phyloP scores from a whole-genome alignment of 35 echinoderm and acorn worm species.

The Ptychodera flava region DNA sequence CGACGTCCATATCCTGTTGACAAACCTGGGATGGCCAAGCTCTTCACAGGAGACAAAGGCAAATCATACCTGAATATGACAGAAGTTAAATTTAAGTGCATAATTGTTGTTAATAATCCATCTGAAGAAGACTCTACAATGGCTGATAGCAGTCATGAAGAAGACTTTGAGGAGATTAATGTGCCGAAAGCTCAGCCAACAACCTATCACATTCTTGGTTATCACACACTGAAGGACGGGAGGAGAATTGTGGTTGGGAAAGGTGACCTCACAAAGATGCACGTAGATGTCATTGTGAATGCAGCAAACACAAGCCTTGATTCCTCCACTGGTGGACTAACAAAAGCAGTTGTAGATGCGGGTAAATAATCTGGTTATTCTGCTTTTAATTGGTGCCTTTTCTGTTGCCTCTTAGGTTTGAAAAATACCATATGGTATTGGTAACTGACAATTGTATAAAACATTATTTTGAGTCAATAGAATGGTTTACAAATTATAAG shows the following conservation, averaged over 20 bases:
- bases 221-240: not conserved
- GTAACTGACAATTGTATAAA: no score
- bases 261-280: conserved; percentile 30
- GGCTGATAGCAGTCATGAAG: not conserved
- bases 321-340: conserved; percentile 28
- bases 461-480: no score
- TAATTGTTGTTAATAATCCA: conserved; percentile 8
- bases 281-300: conserved; percentile 44
- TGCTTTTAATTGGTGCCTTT: no score
- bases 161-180: not conserved
- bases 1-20: conserved; percentile 18
- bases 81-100: conserved; percentile 13
- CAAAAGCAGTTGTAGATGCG: conserved; percentile 26
- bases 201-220: not conserved
- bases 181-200: no score
- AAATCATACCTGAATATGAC: conserved; percentile 21
- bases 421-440: no score
- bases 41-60: conserved; percentile 21
- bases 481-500: no score
- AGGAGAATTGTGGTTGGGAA: conserved; percentile 17
- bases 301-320: conserved; percentile 34
- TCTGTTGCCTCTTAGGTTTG: no score
- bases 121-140: no score
- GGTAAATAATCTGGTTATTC: conserved; percentile 27
- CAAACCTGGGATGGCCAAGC: conserved; percentile 34